Base-by-base conservation (phyloP, 2,797 vertebrate species). In the Odontamblyopus rebecca region DNA sequence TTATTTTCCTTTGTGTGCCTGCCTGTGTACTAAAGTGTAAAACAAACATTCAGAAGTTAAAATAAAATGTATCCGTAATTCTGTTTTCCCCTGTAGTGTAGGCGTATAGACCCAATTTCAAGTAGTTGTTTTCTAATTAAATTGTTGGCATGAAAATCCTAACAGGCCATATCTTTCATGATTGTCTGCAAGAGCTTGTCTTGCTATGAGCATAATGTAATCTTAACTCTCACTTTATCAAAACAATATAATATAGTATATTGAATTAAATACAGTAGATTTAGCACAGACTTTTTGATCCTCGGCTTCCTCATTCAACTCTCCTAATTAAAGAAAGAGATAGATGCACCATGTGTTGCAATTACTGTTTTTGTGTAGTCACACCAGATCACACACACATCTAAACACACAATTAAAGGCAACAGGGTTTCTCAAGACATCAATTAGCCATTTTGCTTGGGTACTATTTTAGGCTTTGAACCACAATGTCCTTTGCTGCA, bases 331-430 rank as follows among this genome's bases (percentile, higher is more conserved):
- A 79, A 81, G 73, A 87, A 77, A 79, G 50, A n/a, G 81, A 70
- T 23, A 71, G 71, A 75, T 72, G 86, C 85, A 84, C 78, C 79
- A 51, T 9, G 59, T 85, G 84, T 80, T 81, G 51, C 79, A 54
- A 50, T 85, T 81, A 79, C 88, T 84, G 23, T 57, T 57, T 57
- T 85, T 88, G 88, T 86, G 88, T 84, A 90, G 89, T 88, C 81
- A 72, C 78, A 83, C 86, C 81, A 81, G 54, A 85, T 85, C 72
- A 80, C 81, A 84, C 83, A 74, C 74, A 26, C 29, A 67, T 72
- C 79, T 82, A 89, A 92, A 93, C 88, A 87, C 79, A 74, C 83
- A 88, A 89, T 92, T 92, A 85, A 67, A 86, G 73, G 41, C 81
- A 71, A 72, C 63, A 72, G 78, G 84, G 74, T 81, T 88, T 74